Evolutionary conservation across 35 echinoderm and acorn worm species (phyloP).

Genomic region (Lytechinus pictus): DNA sequence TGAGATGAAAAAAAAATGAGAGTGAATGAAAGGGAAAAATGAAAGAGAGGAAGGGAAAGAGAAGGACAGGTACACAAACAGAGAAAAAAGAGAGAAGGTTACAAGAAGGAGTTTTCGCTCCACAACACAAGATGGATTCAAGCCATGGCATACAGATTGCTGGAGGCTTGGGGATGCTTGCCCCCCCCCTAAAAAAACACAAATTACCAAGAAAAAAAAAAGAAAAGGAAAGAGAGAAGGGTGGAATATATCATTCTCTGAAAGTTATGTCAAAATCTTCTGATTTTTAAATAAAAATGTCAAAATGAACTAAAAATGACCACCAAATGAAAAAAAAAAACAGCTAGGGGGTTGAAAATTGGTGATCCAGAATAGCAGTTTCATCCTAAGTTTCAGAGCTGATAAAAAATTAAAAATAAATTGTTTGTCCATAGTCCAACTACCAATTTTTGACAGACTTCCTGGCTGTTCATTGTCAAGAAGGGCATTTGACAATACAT

Average conservation of each 20-base stretch:
- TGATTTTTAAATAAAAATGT: too few species aligned
- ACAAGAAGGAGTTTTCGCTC: too few species aligned
- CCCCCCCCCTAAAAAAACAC: too few species aligned
- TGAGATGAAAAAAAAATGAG: background rate
- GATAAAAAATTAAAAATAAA: too few species aligned
- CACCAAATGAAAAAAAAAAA: background rate
- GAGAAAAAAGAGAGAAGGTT: background rate
- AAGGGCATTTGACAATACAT: too few species aligned
- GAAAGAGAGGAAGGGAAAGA: background rate
- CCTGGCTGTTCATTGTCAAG: too few species aligned
- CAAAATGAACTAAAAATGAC: background rate
- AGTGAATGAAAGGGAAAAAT: background rate
- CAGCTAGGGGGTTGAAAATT: background rate
- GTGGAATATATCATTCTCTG: too few species aligned
- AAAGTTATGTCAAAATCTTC: background rate
- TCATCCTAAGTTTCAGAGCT: too few species aligned
- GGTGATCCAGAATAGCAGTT: too few species aligned
- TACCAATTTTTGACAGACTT: too few species aligned
- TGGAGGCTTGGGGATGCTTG: background rate
- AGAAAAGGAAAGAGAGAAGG: background rate
- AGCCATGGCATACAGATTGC: background rate
- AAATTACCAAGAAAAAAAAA: too few species aligned
- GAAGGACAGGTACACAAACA: background rate
- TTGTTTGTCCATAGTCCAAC: too few species aligned
- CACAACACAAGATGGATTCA: background rate